Conservation (phyloP, 2,888 invertebrate genomes). For the Cerastis leucographa region DNA sequence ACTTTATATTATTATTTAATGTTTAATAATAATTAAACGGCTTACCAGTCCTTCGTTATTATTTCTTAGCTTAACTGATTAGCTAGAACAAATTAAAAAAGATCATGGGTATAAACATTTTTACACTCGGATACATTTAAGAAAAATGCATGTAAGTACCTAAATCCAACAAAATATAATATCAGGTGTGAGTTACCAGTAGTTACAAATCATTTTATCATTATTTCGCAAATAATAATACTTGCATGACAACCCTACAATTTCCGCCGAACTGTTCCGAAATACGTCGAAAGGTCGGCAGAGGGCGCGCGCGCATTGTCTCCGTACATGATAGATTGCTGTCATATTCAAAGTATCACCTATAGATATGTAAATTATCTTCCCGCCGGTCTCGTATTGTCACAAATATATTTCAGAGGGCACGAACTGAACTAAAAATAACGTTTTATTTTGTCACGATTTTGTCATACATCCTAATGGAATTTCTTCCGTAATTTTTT, state of each 20-base stretch:
- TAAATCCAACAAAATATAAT: background rate
- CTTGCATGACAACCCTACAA: slow-evolving; percentile 50
- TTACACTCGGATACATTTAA: background rate
- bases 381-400: slow-evolving; percentile 67
- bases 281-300: slow-evolving; percentile 75
- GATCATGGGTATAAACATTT: too few relatives aligned
- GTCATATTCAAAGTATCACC: slow-evolving; percentile 83
- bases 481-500: slow-evolving; percentile 32
- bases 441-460: slow-evolving; percentile 55
- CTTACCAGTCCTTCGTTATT: background rate
- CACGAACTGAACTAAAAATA: slow-evolving; percentile 61
- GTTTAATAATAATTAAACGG: background rate
- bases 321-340: slow-evolving; percentile 84
- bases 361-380: slow-evolving; percentile 86
- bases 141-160: background rate
- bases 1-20: background rate
- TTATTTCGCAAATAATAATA: slow-evolving; percentile 55
- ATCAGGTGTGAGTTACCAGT: slow-evolving; percentile 3
- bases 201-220: slow-evolving; percentile 16
- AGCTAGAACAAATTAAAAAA: background rate
- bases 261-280: slow-evolving; percentile 48
- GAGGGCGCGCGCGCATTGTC: slow-evolving; percentile 84
- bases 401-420: slow-evolving; percentile 71
- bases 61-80: background rate
- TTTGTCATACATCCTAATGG: slow-evolving; percentile 52